Conservation (phyloP, 2,113 vertebrate genomes). For the Silurus asotus region DNA sequence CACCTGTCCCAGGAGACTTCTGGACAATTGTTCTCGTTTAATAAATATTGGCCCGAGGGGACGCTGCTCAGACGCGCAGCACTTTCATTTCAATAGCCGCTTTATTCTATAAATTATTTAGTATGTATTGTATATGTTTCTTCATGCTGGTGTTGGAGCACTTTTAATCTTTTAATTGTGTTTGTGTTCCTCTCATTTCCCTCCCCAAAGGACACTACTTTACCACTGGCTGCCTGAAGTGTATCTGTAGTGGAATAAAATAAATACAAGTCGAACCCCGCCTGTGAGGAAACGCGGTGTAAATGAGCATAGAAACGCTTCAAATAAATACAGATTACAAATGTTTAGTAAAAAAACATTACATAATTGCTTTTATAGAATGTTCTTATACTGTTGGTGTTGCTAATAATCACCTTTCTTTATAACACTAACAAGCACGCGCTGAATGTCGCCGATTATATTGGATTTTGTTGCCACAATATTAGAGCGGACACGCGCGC, state of each 20-base stretch:
- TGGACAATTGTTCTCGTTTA: slow-evolving; percentile 84
- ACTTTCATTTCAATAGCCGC: slow-evolving; percentile 19
- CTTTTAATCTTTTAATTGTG: slow-evolving; percentile 14
- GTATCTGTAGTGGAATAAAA: neutral
- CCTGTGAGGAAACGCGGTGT: neutral
- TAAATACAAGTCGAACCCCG: neutral
- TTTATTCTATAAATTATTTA: neutral
- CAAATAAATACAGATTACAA: neutral
- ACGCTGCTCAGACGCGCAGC: slow-evolving; percentile 66
- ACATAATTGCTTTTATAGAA: neutral
- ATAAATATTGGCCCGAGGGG: slow-evolving; percentile 84
- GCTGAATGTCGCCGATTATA: neutral
- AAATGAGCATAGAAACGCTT: neutral
- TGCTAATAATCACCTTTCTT: neutral
- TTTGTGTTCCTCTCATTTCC: neutral
- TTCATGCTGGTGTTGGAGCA: neutral
- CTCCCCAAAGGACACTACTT: neutral
- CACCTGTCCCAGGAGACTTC: slow-evolving; percentile 63
- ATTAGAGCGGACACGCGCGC: neutral
- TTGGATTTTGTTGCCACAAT: neutral
- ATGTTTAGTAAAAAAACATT: neutral
- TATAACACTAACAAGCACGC: neutral
- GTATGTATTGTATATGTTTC: neutral
- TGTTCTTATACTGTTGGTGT: neutral
- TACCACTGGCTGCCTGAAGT: neutral